These are phyloP conservation scores for Poeciliopsis prolifica DNA, from an alignment of 2,113 vertebrate genomes.

Conservation along the genomic window DNA sequence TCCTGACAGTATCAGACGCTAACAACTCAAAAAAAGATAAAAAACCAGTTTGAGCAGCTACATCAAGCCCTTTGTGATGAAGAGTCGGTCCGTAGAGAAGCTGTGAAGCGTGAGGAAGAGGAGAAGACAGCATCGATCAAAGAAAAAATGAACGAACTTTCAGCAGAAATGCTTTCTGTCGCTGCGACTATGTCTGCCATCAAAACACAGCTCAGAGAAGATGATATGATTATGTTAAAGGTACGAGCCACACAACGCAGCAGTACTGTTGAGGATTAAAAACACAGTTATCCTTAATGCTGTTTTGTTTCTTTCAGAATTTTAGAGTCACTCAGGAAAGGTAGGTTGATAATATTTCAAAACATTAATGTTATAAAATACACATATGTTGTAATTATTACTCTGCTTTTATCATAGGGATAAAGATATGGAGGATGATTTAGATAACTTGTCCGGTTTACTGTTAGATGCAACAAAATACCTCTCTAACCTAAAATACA, in stretches of 20 bases:
- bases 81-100: slow-evolving; percentile 64
- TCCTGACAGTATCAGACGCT: slow-evolving; percentile 57
- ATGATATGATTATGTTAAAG: slow-evolving; percentile 68
- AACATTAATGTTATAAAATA: background rate
- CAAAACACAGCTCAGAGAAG: slow-evolving; percentile 63
- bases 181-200: slow-evolving; percentile 60
- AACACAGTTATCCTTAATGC: background rate
- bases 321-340: slow-evolving; percentile 70
- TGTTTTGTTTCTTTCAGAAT: slow-evolving; percentile 62
- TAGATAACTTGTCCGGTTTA: slow-evolving; percentile 56
- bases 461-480: slow-evolving; percentile 74
- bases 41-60: slow-evolving; percentile 72
- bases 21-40: slow-evolving; percentile 67
- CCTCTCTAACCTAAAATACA: slow-evolving; percentile 75
- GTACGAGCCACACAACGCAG: slow-evolving; percentile 27
- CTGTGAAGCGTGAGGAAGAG: slow-evolving; percentile 72
- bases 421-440: slow-evolving; percentile 32
- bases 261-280: background rate
- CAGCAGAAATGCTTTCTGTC: slow-evolving; percentile 52
- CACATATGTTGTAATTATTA: background rate
- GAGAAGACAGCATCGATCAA: slow-evolving; percentile 59
- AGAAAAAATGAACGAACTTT: slow-evolving; percentile 52
- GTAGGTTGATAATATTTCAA: slow-evolving; percentile 45
- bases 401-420: slow-evolving; percentile 51
- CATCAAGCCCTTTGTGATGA: slow-evolving; percentile 69